These are phyloP conservation scores for Hecatera dysodea DNA, from an alignment of 2,888 invertebrate genomes.

Conservation along the genomic window DNA sequence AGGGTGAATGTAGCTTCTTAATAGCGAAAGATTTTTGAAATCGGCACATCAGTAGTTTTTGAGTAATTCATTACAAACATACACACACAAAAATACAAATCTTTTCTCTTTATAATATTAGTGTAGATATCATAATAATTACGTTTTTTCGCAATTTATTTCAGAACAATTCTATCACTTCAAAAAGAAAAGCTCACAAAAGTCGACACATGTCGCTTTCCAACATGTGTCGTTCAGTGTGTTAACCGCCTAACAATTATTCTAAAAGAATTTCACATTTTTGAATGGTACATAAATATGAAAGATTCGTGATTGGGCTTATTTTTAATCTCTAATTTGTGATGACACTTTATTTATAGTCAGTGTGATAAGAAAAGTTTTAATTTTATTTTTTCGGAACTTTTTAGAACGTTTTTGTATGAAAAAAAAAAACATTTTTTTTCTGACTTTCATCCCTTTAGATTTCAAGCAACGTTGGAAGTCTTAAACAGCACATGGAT, in stretches of 20 bases:
- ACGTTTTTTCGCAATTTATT: too few species aligned
- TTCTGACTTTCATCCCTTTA: neutral
- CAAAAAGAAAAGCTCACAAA: neutral
- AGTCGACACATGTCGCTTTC: neutral
- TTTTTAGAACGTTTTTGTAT: neutral
- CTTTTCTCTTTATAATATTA: too few species aligned
- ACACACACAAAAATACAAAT: neutral
- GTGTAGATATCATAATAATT: too few species aligned
- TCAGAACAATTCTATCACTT: too few species aligned
- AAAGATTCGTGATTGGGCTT: slow-evolving; percentile 72
- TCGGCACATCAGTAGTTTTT: too few species aligned
- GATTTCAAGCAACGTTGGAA: slow-evolving; percentile 3
- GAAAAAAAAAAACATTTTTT: neutral
- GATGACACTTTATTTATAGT: slow-evolving; percentile 67
- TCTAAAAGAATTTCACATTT: slow-evolving; percentile 58
- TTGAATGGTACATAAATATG: slow-evolving; percentile 68
- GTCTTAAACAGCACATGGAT: neutral
- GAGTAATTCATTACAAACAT: too few species aligned
- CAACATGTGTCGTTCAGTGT: slow-evolving; percentile 22
- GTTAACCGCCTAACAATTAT: slow-evolving; percentile 45
- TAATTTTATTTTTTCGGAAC: slow-evolving; percentile 15
- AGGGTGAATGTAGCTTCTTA: too few species aligned
- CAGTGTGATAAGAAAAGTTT: slow-evolving; percentile 22
- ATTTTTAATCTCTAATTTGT: slow-evolving; percentile 71
- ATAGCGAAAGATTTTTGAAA: too few species aligned